Evolutionary conservation across 2,888 invertebrate genomes (phyloP).

Genomic region (Gymnocheta viridis): DNA sequence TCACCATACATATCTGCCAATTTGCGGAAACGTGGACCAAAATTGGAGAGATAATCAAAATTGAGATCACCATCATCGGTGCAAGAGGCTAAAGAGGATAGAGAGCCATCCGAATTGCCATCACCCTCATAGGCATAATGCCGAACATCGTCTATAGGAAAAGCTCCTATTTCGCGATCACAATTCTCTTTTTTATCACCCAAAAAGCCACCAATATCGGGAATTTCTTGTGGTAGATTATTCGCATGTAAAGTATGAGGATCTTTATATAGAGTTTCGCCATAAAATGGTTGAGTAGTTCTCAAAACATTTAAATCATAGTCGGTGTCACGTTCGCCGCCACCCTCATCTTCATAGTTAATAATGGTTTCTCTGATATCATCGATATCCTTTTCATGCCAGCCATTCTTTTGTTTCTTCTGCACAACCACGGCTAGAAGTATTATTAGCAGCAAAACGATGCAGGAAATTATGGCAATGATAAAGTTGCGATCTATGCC

Average conservation of each 20-base stretch:
- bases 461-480: conserved; percentile 94
- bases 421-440: conserved; percentile 96
- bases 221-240: conserved; percentile 83
- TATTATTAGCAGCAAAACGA: conserved; percentile 89
- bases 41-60: conserved; percentile 96
- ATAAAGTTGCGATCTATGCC: conserved; percentile 93
- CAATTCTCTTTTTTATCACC: conserved; percentile 94
- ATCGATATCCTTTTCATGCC: conserved; percentile 95
- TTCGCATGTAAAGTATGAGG: conserved; percentile 77
- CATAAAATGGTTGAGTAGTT: conserved; percentile 81
- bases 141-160: conserved; percentile 97
- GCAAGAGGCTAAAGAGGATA: conserved; percentile 96
- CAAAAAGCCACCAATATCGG: conserved; percentile 94
- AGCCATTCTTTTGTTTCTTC: conserved; percentile 91
- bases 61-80: conserved; percentile 96
- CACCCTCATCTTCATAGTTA: conserved; percentile 98
- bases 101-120: conserved; percentile 94
- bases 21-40: conserved; percentile 97
- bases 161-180: conserved; percentile 94
- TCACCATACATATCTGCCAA: conserved; percentile 97
- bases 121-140: conserved; percentile 99
- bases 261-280: conserved; percentile 82
- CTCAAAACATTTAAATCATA: conserved; percentile 82
- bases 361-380: conserved; percentile 98
- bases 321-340: conserved; percentile 96